phyloP scores from a whole-genome alignment of 2,113 vertebrate genomes.

The Solea senegalensis region DNA sequence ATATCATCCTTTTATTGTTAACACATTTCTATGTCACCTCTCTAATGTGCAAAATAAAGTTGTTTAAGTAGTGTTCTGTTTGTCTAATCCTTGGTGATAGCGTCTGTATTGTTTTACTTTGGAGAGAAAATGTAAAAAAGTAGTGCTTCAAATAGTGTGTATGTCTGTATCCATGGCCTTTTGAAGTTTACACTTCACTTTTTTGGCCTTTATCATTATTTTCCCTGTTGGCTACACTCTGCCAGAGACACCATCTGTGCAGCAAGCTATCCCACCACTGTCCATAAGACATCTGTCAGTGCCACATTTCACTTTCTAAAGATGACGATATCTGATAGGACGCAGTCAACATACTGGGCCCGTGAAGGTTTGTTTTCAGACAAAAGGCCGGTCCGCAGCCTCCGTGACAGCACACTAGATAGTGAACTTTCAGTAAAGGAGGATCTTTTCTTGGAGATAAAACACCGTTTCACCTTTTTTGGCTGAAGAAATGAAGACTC shows the following conservation, averaged over 20 bases:
- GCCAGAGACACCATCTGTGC: slow-evolving; percentile 61
- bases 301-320: slow-evolving; percentile 57
- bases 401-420: not conserved
- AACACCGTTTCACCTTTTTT: not conserved
- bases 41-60: not conserved
- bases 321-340: slow-evolving; percentile 68
- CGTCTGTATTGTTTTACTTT: too few relatives aligned
- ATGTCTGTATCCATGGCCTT: not conserved
- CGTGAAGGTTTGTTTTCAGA: slow-evolving; percentile 41
- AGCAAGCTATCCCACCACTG: slow-evolving; percentile 16
- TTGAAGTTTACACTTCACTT: not conserved
- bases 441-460: slow-evolving; percentile 8
- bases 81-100: too few relatives aligned
- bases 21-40: too few relatives aligned
- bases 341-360: slow-evolving; percentile 31
- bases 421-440: slow-evolving; percentile 13
- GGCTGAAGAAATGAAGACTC: not conserved
- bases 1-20: too few relatives aligned
- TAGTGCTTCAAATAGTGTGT: too few relatives aligned
- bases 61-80: not conserved
- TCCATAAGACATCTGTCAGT: slow-evolving; percentile 70
- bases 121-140: too few relatives aligned
- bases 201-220: not conserved
- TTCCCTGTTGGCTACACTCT: not conserved
- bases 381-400: slow-evolving; percentile 33